Percentiles rank a stretch among this genome's conserved stretches.
Evolutionary conservation across 2,888 invertebrate species (phyloP).

Genomic region (Nemoura dubitans): DNA sequence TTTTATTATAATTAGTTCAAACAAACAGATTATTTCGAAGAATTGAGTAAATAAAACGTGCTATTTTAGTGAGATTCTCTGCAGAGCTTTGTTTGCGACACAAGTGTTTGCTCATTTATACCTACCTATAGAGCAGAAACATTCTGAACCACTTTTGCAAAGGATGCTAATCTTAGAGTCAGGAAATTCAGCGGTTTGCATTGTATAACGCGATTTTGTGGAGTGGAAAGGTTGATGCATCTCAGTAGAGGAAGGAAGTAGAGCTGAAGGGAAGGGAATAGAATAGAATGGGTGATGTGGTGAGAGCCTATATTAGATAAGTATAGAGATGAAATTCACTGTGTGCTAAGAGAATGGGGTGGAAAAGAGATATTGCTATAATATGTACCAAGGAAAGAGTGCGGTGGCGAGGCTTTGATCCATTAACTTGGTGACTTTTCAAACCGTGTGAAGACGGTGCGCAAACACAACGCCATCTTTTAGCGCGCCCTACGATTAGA

Average conservation of each 20-base stretch:
- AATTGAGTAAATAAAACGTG: not conserved
- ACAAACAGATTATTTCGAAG: not conserved
- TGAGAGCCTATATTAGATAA: conserved; percentile 44
- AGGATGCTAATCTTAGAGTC: conserved; percentile 1
- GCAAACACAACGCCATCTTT: conserved; percentile 9
- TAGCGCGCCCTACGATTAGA: not conserved
- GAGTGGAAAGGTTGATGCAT: conserved; percentile 28
- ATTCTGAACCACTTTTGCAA: conserved; percentile 7
- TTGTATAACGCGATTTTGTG: conserved; percentile 26
- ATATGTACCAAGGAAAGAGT: conserved; percentile 9
- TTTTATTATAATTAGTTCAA: not conserved
- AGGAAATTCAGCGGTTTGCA: conserved; percentile 15
- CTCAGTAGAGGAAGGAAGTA: not conserved
- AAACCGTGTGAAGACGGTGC: conserved; percentile 3
- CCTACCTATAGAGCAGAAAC: not conserved
- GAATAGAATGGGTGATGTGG: conserved; percentile 36
- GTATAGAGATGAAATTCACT: conserved; percentile 45
- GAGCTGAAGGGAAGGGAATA: not conserved
- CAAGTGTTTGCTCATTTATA: conserved; percentile 5
- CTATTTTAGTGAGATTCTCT: not conserved
- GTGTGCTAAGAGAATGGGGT: conserved; percentile 44
- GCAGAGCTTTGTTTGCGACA: not conserved
- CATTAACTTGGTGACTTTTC: conserved; percentile 10
- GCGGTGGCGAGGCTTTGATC: not conserved
- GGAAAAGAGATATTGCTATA: conserved; percentile 46